These are phyloP conservation scores for Chloropsis hardwickii DNA, from an alignment of 2,113 vertebrate genomes.

Conservation along the genomic window DNA sequence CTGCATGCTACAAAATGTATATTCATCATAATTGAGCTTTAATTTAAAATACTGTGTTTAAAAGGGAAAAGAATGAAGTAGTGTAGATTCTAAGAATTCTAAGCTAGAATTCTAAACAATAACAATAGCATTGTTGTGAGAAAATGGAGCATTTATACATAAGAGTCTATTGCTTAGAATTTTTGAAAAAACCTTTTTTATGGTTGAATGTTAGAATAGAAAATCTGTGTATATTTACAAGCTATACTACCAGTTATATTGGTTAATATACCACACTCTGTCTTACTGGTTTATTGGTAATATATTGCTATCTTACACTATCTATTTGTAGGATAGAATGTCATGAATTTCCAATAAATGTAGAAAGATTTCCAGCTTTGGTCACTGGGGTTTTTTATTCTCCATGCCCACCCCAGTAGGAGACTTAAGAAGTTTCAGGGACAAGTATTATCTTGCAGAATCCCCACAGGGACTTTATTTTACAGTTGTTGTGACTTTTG, in stretches of 20 bases:
- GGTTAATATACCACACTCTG: neutral
- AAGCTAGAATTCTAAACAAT: too few relatives aligned
- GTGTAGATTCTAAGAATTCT: neutral
- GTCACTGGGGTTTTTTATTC: fast-evolving
- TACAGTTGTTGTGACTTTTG: neutral
- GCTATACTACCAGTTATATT: neutral
- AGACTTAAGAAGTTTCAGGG: neutral
- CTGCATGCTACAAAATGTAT: neutral
- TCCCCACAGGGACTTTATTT: neutral
- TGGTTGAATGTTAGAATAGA: neutral
- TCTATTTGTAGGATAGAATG: neutral
- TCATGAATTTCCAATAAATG: neutral
- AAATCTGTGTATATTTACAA: neutral
- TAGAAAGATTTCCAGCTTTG: neutral
- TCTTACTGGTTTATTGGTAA: neutral
- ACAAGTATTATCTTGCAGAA: neutral
- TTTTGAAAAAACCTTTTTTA: neutral
- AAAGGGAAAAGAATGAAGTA: neutral
- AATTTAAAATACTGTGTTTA: neutral
- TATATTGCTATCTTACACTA: neutral
- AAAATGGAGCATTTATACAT: neutral
- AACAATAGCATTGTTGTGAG: neutral
- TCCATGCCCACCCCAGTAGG: neutral
- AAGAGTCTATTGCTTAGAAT: neutral
- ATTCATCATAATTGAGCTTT: neutral